These are phyloP conservation scores for Genyomyrus donnyi DNA, from an alignment of 2,113 vertebrate genomes.

Conservation along the genomic window DNA sequence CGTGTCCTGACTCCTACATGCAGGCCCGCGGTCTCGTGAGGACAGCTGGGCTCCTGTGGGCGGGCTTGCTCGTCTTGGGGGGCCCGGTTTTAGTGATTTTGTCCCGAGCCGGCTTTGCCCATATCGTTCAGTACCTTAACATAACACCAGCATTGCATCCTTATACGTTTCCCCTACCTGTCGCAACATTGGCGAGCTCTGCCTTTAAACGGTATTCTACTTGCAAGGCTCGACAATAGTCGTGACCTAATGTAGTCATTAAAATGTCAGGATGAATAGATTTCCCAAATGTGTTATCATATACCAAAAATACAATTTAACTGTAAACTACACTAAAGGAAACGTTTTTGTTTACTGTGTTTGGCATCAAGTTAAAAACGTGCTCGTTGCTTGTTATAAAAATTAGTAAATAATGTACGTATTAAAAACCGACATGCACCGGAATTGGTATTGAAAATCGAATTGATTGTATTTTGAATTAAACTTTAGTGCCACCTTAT, in stretches of 20 bases:
- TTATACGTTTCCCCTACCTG: neutral
- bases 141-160: neutral
- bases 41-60: neutral
- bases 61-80: neutral
- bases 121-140: neutral
- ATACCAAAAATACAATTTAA: neutral
- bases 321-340: neutral
- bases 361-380: neutral
- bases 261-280: neutral
- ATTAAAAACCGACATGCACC: neutral
- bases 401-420: neutral
- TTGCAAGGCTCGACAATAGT: neutral
- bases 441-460: neutral
- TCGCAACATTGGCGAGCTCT: neutral
- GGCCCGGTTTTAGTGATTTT: neutral
- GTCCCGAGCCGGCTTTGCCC: neutral
- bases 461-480: neutral
- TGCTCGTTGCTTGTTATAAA: neutral
- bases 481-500: conserved; percentile 8
- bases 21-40: neutral
- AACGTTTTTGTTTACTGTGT: neutral
- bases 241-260: neutral
- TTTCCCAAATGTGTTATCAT: neutral
- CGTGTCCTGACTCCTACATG: neutral
- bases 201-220: neutral